phyloP scores from a whole-genome alignment of 2,888 invertebrate species.

The Platerodrilus igneus region DNA sequence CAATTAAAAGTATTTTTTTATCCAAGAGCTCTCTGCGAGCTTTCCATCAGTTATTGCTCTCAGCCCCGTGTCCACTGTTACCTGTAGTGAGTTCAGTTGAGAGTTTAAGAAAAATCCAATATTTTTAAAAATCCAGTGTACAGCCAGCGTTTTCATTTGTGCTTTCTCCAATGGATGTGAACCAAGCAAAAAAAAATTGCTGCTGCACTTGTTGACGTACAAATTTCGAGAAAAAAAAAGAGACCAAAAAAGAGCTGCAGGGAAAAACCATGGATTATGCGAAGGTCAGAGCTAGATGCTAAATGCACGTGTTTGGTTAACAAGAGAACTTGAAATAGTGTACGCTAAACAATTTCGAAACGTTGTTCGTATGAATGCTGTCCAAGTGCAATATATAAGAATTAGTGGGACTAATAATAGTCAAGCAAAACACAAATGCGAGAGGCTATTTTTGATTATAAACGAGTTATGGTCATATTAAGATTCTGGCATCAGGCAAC shows the following conservation, averaged over 20 bases:
- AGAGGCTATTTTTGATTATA: constrained; percentile 10
- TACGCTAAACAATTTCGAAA: neutral
- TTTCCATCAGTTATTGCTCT: no score
- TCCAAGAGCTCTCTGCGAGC: no score
- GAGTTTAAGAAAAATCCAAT: no score
- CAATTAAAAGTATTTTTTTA: no score
- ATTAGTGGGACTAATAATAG: constrained; percentile 9
- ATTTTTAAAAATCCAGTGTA: no score
- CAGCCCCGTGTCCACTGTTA: no score
- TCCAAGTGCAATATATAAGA: constrained; percentile 6
- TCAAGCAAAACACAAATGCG: constrained; percentile 10
- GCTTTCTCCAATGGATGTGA: no score
- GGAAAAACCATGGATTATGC: constrained; percentile 1
- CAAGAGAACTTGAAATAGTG: no score
- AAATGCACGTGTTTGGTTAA: no score
- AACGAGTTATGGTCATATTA: constrained; percentile 7
- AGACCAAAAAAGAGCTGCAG: neutral
- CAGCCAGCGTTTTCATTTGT: no score
- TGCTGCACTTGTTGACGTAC: neutral
- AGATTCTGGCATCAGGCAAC: constrained; percentile 9
- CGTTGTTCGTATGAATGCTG: constrained; percentile 5
- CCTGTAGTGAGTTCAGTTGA: no score
- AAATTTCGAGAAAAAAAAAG: constrained; percentile 1
- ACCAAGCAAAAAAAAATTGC: neutral
- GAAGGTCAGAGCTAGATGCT: no score